Base-by-base conservation (phyloP, 1,140 invertebrate genomes). In the Chymomyza costata region DNA sequence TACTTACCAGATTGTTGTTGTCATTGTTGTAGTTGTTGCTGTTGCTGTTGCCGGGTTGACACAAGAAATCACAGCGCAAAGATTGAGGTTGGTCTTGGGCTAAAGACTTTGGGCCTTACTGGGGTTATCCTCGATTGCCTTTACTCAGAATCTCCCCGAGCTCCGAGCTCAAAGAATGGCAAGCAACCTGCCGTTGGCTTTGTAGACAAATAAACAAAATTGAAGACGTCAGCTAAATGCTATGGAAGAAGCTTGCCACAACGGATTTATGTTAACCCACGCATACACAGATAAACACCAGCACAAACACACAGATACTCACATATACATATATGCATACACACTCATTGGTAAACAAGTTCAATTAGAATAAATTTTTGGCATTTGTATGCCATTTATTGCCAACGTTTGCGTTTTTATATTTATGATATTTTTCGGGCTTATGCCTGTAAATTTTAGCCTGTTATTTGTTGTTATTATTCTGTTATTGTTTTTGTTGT, bases 321-420 rank as follows among this genome's bases (percentile, higher is more conserved):
- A 31, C 38, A 49, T 44, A 43, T 43, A 34, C 45, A 61, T 56
- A 56, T 56, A 61, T 56, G 40, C 58, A 64, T 44, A 69, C 67
- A 80, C 73, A 74, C 73, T 80, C 73, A 28, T 28, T 70, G 55
- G 67, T 80, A 80, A 78, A 78, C 73, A 78, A 73, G 68, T 61
- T 63, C 73, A 78, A 78, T 78, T 78, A 78, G 73, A 67, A 78
- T 78, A 78, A 78, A 78, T 73, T 81, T 68, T 32, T 49, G 64
- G 50, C 60, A 80, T 61, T 58, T 63, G 30, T 50, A 65, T 71
- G 65, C 21, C 64, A 54, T 80, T 78, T 81, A 78, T 78, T 78
- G 73, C 49, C 49, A 73, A 61, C 73, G 74, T 80, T 78, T 80
- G 66, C 73, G 58, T 80, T 78, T 78, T 78, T 67, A 71, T 78